Conservation (phyloP, 2,888 invertebrate genomes). For the Nasonia oneida region DNA sequence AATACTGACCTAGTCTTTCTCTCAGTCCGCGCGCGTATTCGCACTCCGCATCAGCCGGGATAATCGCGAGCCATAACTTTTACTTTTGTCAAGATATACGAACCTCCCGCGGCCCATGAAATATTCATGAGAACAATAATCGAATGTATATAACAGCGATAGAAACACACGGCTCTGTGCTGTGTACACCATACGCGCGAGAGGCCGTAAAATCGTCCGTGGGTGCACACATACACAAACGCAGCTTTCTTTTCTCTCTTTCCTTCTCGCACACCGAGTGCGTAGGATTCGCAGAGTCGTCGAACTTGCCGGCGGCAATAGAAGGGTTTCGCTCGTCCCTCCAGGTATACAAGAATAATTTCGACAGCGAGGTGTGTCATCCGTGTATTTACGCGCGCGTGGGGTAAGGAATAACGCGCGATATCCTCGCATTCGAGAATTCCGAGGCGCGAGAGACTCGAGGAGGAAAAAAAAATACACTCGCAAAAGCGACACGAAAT, state of each 20-base stretch:
- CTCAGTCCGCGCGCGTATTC: neutral
- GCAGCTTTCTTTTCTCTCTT: neutral
- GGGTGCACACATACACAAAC: neutral
- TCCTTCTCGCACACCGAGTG: neutral
- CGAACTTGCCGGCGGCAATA: conserved; percentile 45
- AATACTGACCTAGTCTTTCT: conserved; percentile 62
- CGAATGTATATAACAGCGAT: conserved; percentile 61
- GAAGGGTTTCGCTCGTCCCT: conserved; percentile 44
- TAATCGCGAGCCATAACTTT: conserved; percentile 61
- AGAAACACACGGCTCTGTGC: conserved; percentile 46
- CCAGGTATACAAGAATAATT: conserved; percentile 36
- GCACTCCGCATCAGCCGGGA: neutral
- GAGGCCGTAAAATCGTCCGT: conserved; percentile 54
- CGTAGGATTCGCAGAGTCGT: conserved; percentile 16
- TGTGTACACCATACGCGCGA: neutral
- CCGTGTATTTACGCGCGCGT: neutral
- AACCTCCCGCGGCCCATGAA: conserved; percentile 59
- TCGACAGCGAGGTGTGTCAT: conserved; percentile 32
- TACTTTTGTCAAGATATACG: conserved; percentile 61
- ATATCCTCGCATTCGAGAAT: conserved; percentile 43
- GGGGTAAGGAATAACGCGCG: conserved; percentile 1
- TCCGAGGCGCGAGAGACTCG: neutral
- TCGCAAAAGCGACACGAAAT: conserved; percentile 8
- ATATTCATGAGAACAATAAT: conserved; percentile 64
- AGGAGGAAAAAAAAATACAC: conserved; percentile 16